Conservation (phyloP, 1,140 invertebrate species). For the Diabrotica virgifera region DNA sequence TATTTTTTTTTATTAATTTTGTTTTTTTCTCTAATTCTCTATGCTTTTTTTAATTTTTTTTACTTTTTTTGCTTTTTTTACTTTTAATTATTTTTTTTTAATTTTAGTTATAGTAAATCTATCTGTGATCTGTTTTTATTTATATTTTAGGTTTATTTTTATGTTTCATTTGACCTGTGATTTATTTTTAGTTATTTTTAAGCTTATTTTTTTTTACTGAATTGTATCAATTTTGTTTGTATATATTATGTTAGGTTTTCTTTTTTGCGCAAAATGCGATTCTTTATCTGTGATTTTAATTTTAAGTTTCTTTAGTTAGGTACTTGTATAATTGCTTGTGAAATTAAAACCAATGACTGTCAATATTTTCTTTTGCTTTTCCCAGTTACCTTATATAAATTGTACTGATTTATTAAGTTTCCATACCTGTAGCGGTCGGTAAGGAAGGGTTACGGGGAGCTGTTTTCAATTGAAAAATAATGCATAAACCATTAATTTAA, state of each 20-base stretch:
- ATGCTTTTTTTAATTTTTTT: not conserved
- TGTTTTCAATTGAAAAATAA: no score
- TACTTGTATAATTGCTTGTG: conserved; percentile 12
- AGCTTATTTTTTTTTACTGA: not conserved
- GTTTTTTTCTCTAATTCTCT: not conserved
- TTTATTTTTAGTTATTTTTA: not conserved
- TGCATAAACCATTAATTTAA: no score
- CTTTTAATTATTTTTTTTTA: not conserved
- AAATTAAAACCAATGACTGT: not conserved
- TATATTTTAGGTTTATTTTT: not conserved
- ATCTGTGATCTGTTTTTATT: not conserved
- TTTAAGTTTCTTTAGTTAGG: no score
- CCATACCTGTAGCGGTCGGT: no score
- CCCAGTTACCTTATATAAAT: no score
- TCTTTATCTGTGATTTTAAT: no score
- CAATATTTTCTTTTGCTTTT: no score
- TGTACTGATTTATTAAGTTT: no score
- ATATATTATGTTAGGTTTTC: no score
- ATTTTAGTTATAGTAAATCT: not conserved
- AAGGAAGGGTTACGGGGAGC: no score
- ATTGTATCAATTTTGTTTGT: not conserved
- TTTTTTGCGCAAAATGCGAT: no score
- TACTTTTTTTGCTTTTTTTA: not conserved
- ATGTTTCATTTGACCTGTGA: not conserved
- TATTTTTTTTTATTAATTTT: not conserved